Evolutionary conservation across 2,888 invertebrate genomes (phyloP).

Genomic region (Sicus ferrugineus): DNA sequence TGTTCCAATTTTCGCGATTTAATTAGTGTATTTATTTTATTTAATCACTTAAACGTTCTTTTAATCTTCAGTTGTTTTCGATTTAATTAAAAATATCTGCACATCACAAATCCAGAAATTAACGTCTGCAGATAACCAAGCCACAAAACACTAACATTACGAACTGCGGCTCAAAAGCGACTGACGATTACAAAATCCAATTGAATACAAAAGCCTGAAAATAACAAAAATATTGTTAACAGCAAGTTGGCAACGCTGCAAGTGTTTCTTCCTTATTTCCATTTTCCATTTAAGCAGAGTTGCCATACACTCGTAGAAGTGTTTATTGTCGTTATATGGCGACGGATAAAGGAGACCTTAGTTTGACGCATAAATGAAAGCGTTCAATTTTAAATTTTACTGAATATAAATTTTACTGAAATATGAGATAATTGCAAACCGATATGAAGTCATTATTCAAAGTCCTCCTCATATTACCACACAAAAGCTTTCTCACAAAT

Average conservation of each 20-base stretch:
- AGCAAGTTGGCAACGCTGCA: slow-evolving; percentile 16
- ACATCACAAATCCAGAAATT: slow-evolving; percentile 7
- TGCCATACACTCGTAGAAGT: slow-evolving; percentile 12
- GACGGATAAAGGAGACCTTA: too few relatives aligned
- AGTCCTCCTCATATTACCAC: too few relatives aligned
- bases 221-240: slow-evolving; percentile 6
- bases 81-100: slow-evolving; percentile 16
- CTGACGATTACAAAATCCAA: slow-evolving; percentile 44
- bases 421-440: too few relatives aligned
- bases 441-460: too few relatives aligned
- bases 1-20: not conserved
- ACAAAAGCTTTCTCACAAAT: too few relatives aligned
- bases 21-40: not conserved
- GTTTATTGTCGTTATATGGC: too few relatives aligned
- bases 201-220: slow-evolving; percentile 36
- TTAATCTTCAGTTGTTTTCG: slow-evolving; percentile 2
- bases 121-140: slow-evolving; percentile 1
- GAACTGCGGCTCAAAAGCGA: slow-evolving; percentile 50
- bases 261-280: not conserved
- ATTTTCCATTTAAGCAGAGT: not conserved
- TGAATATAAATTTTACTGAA: too few relatives aligned
- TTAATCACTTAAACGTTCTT: not conserved
- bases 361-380: too few relatives aligned
- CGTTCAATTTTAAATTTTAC: too few relatives aligned
- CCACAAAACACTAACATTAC: slow-evolving; percentile 42